Conservation (phyloP, 2,888 invertebrate species). For the Tenthredo distinguenda region DNA sequence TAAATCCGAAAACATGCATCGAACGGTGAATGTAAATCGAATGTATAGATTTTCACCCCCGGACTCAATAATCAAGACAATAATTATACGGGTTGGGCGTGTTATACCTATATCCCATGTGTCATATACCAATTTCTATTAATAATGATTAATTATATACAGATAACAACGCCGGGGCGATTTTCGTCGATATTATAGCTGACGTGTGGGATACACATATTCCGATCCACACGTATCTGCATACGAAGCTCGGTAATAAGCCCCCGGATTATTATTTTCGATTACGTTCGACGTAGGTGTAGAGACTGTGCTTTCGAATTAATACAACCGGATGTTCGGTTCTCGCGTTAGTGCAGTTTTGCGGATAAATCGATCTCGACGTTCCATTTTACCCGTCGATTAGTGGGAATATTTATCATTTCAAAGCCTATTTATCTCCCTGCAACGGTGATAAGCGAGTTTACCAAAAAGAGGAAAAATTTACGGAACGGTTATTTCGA, state of each 20-base stretch:
- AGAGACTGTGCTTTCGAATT: neutral
- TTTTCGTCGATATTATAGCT: slow-evolving; percentile 17
- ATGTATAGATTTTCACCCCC: neutral
- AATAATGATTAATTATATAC: slow-evolving; percentile 42
- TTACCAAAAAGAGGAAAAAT: too few species aligned
- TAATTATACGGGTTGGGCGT: slow-evolving; percentile 7
- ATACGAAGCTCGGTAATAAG: neutral
- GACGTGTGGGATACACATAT: neutral
- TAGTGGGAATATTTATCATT: neutral
- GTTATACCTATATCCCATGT: neutral
- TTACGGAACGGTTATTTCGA: neutral
- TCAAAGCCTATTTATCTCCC: neutral
- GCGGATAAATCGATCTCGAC: neutral
- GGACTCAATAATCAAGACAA: slow-evolving; percentile 39
- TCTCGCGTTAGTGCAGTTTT: neutral
- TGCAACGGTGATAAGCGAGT: neutral
- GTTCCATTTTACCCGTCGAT: neutral
- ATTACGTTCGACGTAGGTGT: neutral
- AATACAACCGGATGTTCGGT: neutral
- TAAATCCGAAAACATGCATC: neutral
- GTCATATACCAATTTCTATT: slow-evolving; percentile 37
- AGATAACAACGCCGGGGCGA: neutral
- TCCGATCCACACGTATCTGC: neutral
- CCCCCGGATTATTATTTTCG: neutral
- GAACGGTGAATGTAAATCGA: neutral